These are phyloP conservation scores for Aphaenogaster rudis DNA, from an alignment of 1,140 invertebrate species.

Conservation along the genomic window DNA sequence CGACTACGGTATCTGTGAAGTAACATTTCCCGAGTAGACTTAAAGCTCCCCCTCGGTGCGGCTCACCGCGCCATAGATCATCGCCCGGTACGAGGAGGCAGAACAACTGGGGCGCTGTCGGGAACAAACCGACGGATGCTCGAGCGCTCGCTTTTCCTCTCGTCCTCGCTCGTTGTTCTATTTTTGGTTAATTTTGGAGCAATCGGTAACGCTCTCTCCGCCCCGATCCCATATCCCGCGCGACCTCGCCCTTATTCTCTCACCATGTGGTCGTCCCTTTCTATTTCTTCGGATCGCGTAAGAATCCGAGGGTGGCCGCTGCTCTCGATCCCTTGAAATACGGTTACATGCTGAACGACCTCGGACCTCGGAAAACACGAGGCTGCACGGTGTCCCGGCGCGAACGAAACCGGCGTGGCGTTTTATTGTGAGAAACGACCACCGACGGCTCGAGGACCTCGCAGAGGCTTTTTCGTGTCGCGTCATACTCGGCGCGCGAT, in stretches of 20 bases:
- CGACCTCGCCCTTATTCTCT: not conserved
- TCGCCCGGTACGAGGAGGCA: slow-evolving; percentile 17
- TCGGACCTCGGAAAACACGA: slow-evolving; percentile 35
- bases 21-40: not conserved
- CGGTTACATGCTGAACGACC: slow-evolving; percentile 62
- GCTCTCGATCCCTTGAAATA: slow-evolving; percentile 71
- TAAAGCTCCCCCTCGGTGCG: slow-evolving; percentile 35
- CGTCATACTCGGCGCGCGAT: not conserved
- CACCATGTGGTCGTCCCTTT: slow-evolving; percentile 7
- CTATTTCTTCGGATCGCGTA: not conserved
- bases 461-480: slow-evolving; percentile 8
- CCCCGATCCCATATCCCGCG: not conserved
- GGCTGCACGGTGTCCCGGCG: slow-evolving; percentile 57
- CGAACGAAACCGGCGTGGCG: slow-evolving; percentile 65
- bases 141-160: not conserved
- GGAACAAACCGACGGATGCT: slow-evolving; percentile 22
- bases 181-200: slow-evolving; percentile 47
- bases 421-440: slow-evolving; percentile 54
- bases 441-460: slow-evolving; percentile 5
- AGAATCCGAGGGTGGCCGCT: slow-evolving; percentile 6
- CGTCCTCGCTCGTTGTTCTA: slow-evolving; percentile 37
- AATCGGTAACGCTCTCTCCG: slow-evolving; percentile 31
- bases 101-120: slow-evolving; percentile 29
- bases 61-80: slow-evolving; percentile 41
- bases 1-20: slow-evolving; percentile 13